Percentiles rank a stretch among this genome's conserved stretches.
These are phyloP conservation scores for Drosophila birchii DNA, from an alignment of 2,888 invertebrate genomes.

Conservation along the genomic window DNA sequence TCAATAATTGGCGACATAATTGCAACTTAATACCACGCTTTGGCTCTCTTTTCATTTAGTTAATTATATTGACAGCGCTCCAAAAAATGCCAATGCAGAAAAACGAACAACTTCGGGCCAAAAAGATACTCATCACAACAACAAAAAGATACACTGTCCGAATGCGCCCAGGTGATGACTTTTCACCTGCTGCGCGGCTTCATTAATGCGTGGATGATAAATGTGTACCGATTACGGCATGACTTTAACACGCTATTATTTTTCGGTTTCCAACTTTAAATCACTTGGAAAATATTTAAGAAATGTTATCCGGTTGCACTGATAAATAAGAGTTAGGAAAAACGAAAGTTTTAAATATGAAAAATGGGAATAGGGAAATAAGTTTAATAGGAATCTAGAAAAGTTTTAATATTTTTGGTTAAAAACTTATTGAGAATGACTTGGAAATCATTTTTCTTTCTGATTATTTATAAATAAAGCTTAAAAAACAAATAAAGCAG, in stretches of 20 bases:
- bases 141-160: constrained; percentile 21
- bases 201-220: constrained; percentile 27
- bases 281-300: constrained; percentile 15
- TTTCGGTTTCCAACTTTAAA: constrained; percentile 1
- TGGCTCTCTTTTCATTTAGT: constrained; percentile 76
- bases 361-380: too few species aligned
- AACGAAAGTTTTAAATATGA: too few species aligned
- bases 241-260: constrained; percentile 22
- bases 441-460: neutral
- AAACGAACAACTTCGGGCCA: constrained; percentile 22
- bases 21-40: constrained; percentile 80
- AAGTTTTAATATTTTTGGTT: too few species aligned
- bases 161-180: constrained; percentile 20
- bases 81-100: constrained; percentile 60
- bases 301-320: constrained; percentile 11
- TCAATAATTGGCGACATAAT: constrained; percentile 79
- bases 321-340: neutral
- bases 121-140: constrained; percentile 32
- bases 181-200: constrained; percentile 23
- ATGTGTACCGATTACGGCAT: constrained; percentile 7
- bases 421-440: neutral
- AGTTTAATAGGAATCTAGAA: too few species aligned
- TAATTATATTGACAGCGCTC: constrained; percentile 72
- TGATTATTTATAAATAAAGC: neutral
- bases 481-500: neutral